Conservation (phyloP, 2,113 vertebrate genomes). For the Aythya baeri region DNA sequence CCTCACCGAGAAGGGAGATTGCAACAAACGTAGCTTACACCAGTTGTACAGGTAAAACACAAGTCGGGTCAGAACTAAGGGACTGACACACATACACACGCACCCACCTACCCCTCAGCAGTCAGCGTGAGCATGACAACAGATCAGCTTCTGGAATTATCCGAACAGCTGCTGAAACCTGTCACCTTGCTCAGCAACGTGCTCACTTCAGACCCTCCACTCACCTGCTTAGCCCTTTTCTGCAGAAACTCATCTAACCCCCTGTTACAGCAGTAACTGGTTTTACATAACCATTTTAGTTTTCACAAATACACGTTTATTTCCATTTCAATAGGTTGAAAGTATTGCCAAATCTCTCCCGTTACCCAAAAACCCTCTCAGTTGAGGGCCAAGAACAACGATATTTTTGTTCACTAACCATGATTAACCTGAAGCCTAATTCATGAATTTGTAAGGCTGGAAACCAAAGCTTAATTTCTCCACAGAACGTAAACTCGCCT, state of each 20-base stretch:
- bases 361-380: background rate
- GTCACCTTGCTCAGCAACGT: background rate
- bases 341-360: background rate
- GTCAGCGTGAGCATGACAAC: background rate
- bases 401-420: background rate
- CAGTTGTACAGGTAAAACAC: background rate
- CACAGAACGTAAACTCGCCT: background rate
- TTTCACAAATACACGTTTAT: background rate
- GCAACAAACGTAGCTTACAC: background rate
- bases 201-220: background rate
- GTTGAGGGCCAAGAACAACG: background rate
- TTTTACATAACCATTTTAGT: background rate
- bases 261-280: background rate
- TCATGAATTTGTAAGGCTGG: background rate
- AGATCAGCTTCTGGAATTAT: background rate
- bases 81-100: background rate
- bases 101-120: rapidly evolving
- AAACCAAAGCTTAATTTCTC: background rate
- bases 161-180: background rate
- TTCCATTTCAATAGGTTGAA: background rate
- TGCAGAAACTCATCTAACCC: background rate
- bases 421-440: background rate
- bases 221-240: background rate
- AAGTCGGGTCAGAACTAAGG: background rate
- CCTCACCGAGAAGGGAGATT: background rate